phyloP scores from a whole-genome alignment of 2,797 vertebrate genomes.

The Morus bassanus region DNA sequence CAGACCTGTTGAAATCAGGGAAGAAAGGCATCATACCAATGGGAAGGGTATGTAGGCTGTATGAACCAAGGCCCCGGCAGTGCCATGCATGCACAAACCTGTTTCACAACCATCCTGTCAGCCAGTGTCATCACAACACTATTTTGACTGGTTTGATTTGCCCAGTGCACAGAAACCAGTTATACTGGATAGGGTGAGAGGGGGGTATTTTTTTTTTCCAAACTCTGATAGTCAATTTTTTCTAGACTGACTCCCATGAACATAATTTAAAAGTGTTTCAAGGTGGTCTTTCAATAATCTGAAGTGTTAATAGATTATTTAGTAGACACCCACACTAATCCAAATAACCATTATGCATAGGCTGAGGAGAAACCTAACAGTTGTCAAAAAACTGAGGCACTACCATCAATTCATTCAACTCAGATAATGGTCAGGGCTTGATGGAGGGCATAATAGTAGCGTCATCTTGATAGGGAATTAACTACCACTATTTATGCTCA shows the following conservation, averaged over 20 bases:
- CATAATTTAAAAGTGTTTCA: neutral
- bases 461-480: neutral
- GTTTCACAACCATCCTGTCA: neutral
- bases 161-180: neutral
- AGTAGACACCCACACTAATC: neutral
- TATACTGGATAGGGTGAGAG: neutral
- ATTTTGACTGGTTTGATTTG: neutral
- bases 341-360: neutral
- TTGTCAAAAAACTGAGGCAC: neutral
- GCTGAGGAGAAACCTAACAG: neutral
- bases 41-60: neutral
- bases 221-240: neutral
- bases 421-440: neutral
- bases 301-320: neutral
- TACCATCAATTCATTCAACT: neutral
- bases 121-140: neutral
- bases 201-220: neutral
- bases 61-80: neutral
- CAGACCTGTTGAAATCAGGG: neutral
- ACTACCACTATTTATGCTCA: neutral
- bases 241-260: neutral
- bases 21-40: accelerated
- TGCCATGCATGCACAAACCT: neutral
- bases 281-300: neutral
- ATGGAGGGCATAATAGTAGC: neutral